A percentile compares a stretch with the other conserved stretches of the same genome.
These are phyloP conservation scores for Erethizon dorsatum DNA, from an alignment of 2,797 vertebrate genomes.

Conservation along the genomic window DNA sequence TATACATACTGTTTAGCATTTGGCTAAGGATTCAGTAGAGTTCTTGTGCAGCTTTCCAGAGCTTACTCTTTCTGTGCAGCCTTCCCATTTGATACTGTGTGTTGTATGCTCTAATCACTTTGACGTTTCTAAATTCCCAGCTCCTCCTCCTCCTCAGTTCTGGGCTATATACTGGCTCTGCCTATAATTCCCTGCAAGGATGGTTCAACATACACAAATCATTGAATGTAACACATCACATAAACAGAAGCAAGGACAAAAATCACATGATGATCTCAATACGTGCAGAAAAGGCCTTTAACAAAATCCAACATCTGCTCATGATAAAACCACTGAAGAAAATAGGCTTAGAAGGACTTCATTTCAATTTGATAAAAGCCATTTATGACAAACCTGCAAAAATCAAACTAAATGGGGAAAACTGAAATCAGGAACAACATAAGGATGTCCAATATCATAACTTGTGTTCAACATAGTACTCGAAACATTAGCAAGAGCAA, in stretches of 20 bases:
- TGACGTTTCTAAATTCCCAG: not conserved
- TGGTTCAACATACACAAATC: not conserved
- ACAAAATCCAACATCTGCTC: not conserved
- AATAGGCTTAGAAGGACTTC: not conserved
- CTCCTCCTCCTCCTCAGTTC: not conserved
- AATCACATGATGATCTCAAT: not conserved
- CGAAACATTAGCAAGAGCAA: not conserved
- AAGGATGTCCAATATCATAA: not conserved
- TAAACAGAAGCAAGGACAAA: not conserved
- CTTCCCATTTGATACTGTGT: not conserved
- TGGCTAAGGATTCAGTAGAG: not conserved
- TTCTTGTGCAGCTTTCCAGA: not conserved
- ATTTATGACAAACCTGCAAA: not conserved
- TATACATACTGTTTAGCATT: not conserved
- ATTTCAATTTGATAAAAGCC: not conserved
- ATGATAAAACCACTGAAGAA: not conserved
- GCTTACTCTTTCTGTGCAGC: not conserved
- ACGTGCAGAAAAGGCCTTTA: not conserved
- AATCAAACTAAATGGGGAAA: not conserved
- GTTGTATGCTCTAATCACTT: not conserved
- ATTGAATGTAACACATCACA: not conserved
- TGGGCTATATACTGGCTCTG: not conserved
- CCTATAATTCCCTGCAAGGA: not conserved
- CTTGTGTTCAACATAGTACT: not conserved
- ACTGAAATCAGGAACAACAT: not conserved